Conservation (phyloP, 2,888 invertebrate species). For the Apotomis turbidana region DNA sequence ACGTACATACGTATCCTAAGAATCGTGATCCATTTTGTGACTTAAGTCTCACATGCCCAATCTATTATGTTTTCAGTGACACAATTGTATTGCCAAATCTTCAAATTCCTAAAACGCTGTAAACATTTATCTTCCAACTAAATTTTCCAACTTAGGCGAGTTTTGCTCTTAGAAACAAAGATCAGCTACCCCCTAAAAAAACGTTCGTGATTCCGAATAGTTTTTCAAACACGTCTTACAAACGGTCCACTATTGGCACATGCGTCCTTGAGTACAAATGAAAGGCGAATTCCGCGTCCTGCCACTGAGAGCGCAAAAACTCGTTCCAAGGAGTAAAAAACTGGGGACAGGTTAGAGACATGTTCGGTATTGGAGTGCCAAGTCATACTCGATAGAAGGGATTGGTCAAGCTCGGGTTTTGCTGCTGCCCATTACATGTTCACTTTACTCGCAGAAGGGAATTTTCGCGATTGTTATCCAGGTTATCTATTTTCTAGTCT, state of each 20-base stretch:
- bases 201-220: conserved; percentile 7
- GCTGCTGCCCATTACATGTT: not conserved
- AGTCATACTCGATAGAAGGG: conserved; percentile 11
- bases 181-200: not conserved
- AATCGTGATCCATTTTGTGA: no score
- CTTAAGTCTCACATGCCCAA: no score
- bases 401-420: not conserved
- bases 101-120: no score
- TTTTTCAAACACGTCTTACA: conserved; percentile 9
- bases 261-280: conserved; percentile 56
- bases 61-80: no score
- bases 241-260: conserved; percentile 11
- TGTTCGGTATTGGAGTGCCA: conserved; percentile 10
- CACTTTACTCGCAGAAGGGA: not conserved
- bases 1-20: no score
- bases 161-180: not conserved
- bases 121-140: no score
- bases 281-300: conserved; percentile 50
- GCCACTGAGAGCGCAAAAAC: conserved; percentile 46
- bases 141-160: not conserved
- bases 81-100: no score
- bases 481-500: no score
- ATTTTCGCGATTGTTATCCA: not conserved
- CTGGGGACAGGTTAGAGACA: conserved; percentile 33
- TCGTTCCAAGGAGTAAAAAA: conserved; percentile 54